These are phyloP conservation scores for Cryptomyrus ogoouensis DNA, from an alignment of 2,113 vertebrate genomes.

Conservation along the genomic window DNA sequence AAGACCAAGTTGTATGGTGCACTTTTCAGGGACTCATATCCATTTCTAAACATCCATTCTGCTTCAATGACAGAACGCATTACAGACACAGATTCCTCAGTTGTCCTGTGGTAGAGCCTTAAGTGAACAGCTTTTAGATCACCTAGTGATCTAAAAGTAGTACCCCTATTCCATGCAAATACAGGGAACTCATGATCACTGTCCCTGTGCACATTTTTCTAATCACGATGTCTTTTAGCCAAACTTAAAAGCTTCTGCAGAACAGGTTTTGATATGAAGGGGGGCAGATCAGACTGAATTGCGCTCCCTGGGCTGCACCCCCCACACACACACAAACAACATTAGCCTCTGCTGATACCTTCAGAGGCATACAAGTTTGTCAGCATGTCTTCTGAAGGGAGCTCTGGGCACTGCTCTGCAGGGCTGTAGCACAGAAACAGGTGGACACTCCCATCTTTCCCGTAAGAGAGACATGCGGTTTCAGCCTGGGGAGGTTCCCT, in stretches of 20 bases:
- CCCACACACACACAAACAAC: neutral
- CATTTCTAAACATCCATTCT: neutral
- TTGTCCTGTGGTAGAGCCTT: neutral
- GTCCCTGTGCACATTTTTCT: neutral
- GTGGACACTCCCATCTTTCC: neutral
- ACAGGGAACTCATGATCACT: neutral
- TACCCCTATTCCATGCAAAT: neutral
- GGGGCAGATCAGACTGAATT: neutral
- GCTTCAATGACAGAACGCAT: neutral
- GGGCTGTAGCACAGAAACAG: neutral
- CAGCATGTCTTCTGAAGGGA: neutral
- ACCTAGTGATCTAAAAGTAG: no score
- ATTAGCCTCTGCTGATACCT: neutral
- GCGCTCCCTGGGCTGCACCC: neutral
- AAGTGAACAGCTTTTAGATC: neutral
- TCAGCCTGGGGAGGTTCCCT: neutral
- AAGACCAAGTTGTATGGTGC: neutral
- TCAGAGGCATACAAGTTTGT: neutral
- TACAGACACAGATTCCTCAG: neutral
- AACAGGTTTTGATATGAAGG: neutral
- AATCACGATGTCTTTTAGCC: neutral
- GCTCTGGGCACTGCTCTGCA: neutral
- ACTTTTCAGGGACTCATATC: neutral
- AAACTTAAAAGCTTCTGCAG: neutral
- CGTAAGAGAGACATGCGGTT: constrained; percentile 7